phyloP scores from a whole-genome alignment of 2,888 invertebrate genomes.

The Junonia oenone region DNA sequence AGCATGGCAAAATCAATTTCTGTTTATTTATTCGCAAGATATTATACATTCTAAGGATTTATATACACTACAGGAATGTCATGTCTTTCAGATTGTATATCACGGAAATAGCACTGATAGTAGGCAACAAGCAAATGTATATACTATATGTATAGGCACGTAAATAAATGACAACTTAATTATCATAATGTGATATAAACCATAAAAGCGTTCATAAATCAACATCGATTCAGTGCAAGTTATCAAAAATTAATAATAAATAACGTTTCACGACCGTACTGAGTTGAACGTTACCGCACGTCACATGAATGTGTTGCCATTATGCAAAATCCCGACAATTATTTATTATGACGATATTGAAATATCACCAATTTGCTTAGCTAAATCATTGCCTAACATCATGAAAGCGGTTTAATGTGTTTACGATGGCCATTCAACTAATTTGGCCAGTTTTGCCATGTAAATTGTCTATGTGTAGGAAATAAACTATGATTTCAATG shows the following conservation, averaged over 20 bases:
- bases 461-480: background rate
- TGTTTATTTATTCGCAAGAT: too few species aligned
- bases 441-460: background rate
- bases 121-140: too few species aligned
- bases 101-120: too few species aligned
- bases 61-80: too few species aligned
- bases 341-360: conserved; percentile 13
- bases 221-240: background rate
- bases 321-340: conserved; percentile 16
- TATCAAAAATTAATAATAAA: conserved; percentile 1
- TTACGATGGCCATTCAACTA: background rate
- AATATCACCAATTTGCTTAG: conserved; percentile 9
- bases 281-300: conserved; percentile 8
- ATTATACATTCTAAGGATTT: too few species aligned
- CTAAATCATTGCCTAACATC: conserved; percentile 1
- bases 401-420: background rate
- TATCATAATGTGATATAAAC: background rate
- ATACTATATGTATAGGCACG: too few species aligned
- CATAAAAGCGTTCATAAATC: background rate
- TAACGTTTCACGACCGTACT: conserved; percentile 4
- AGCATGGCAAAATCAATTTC: too few species aligned
- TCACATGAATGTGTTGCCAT: conserved; percentile 8
- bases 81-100: too few species aligned
- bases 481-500: background rate
- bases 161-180: too few species aligned